These are phyloP conservation scores for Piprites chloris DNA, from an alignment of 2,113 vertebrate genomes.

Conservation along the genomic window DNA sequence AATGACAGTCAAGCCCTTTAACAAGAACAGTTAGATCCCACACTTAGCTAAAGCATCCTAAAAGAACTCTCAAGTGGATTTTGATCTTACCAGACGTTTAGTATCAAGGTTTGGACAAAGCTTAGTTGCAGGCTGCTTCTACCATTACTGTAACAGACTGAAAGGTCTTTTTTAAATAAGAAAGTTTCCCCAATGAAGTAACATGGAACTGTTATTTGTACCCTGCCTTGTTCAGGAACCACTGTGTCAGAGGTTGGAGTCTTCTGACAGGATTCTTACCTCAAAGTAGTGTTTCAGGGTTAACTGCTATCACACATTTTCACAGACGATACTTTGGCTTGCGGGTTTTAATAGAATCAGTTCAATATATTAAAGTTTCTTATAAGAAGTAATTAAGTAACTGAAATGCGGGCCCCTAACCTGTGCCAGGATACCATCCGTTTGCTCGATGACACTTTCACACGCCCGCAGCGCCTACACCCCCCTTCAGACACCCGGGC, in stretches of 20 bases:
- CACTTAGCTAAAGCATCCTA: neutral
- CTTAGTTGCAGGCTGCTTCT: neutral
- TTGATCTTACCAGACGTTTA: neutral
- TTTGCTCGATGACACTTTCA: accelerated
- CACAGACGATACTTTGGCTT: no score
- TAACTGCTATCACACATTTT: neutral
- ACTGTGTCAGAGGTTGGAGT: accelerated
- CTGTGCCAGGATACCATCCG: accelerated
- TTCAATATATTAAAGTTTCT: accelerated
- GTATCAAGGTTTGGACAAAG: neutral
- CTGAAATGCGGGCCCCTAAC: neutral
- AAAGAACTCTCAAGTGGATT: neutral
- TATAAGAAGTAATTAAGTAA: accelerated
- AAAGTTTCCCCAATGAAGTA: neutral
- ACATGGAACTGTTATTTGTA: neutral
- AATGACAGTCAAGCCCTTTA: neutral
- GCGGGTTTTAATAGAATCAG: accelerated
- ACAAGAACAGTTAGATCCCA: neutral
- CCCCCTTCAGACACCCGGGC: no score
- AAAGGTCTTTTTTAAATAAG: neutral
- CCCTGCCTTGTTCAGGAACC: neutral
- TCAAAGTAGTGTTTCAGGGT: neutral
- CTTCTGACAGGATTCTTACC: neutral
- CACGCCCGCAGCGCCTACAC: accelerated
- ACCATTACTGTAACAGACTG: neutral